These are phyloP conservation scores for Acrocephalus arundinaceus DNA, from an alignment of 2,113 vertebrate species.

Conservation along the genomic window DNA sequence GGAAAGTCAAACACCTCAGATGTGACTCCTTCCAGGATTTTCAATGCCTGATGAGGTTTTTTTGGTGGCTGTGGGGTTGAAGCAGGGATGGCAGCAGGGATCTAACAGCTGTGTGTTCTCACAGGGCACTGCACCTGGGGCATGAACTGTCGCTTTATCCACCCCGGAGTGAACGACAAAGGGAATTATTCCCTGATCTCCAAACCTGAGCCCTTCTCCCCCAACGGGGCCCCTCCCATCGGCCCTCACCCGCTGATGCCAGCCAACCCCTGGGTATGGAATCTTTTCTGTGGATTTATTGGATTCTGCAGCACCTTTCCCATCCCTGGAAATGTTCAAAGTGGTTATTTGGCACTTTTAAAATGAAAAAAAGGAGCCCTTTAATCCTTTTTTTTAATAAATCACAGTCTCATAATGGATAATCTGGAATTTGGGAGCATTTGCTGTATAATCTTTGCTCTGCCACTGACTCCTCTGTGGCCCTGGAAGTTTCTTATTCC, in stretches of 20 bases:
- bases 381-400: not conserved
- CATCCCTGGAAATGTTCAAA: not conserved
- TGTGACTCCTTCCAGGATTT: rapidly evolving
- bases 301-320: not conserved
- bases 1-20: rapidly evolving
- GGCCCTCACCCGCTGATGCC: constrained; percentile 91
- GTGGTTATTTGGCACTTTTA: not conserved
- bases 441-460: not conserved
- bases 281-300: not conserved
- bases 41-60: rapidly evolving
- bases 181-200: constrained; percentile 96
- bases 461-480: constrained; percentile 47
- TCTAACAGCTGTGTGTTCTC: constrained; percentile 39
- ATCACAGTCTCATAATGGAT: too few species aligned
- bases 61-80: not conserved
- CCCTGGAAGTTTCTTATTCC: constrained; percentile 53
- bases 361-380: not conserved
- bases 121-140: constrained; percentile 98
- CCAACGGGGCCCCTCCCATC: constrained; percentile 89
- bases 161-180: constrained; percentile 97
- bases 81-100: rapidly evolving
- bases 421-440: not conserved
- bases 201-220: constrained; percentile 92
- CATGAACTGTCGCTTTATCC: constrained; percentile 97
- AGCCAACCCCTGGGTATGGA: constrained; percentile 91